phyloP scores from a whole-genome alignment of 2,888 invertebrate genomes.

The Petrophora chlorosata region DNA sequence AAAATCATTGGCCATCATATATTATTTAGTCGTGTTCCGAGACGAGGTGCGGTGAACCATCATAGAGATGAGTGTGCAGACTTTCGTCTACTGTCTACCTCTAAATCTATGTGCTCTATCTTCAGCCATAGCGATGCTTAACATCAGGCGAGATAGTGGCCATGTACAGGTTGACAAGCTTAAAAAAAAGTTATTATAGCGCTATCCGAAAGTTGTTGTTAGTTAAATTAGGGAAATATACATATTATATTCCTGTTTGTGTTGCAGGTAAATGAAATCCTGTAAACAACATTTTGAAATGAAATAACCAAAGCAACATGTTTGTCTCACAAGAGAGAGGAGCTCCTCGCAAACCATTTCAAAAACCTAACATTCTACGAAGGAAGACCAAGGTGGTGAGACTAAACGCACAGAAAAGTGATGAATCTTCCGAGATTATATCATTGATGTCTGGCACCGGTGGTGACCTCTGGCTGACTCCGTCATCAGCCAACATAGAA shows the following conservation, averaged over 20 bases:
- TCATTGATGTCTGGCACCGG: neutral
- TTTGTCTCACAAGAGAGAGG: constrained; percentile 64
- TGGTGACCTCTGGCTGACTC: neutral
- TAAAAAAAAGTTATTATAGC: too few relatives aligned
- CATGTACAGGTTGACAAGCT: too few relatives aligned
- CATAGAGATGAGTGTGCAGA: too few relatives aligned
- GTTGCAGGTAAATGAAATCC: neutral
- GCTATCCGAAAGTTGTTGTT: too few relatives aligned
- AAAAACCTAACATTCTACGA: constrained; percentile 75
- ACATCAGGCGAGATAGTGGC: too few relatives aligned
- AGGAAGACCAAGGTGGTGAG: constrained; percentile 53
- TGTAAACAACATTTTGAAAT: constrained; percentile 4
- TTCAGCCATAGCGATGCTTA: too few relatives aligned
- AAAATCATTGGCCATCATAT: too few relatives aligned
- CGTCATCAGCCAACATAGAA: neutral
- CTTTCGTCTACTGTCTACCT: too few relatives aligned
- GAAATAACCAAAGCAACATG: constrained; percentile 50
- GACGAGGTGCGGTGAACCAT: too few relatives aligned
- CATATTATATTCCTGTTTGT: neutral
- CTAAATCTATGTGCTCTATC: too few relatives aligned
- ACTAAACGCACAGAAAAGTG: constrained; percentile 4
- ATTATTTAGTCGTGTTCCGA: too few relatives aligned
- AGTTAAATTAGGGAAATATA: too few relatives aligned
- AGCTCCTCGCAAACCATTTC: constrained; percentile 59
- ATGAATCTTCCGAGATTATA: constrained; percentile 40